Evolutionary conservation across 2,888 invertebrate genomes (phyloP).

Genomic region (Nezara viridula): DNA sequence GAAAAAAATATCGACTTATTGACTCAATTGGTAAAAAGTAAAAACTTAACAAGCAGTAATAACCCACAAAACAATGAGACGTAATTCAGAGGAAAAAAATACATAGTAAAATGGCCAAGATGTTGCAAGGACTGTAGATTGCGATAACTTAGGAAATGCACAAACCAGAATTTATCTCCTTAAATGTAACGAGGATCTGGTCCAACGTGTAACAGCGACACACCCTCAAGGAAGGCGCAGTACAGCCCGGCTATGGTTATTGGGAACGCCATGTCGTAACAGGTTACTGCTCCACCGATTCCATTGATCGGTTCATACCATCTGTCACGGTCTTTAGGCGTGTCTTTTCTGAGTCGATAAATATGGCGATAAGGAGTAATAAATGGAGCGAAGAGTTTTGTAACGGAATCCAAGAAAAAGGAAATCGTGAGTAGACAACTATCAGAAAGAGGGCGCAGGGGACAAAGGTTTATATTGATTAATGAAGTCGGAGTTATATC

Average conservation of each 20-base stretch:
- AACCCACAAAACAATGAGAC: too few relatives aligned
- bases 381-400: neutral
- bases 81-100: too few relatives aligned
- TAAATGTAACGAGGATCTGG: neutral
- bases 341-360: neutral
- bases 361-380: neutral
- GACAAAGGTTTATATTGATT: too few relatives aligned
- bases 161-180: neutral
- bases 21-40: too few relatives aligned
- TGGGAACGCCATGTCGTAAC: neutral
- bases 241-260: neutral
- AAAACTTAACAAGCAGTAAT: too few relatives aligned
- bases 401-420: neutral
- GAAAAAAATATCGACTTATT: too few relatives aligned
- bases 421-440: neutral
- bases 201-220: neutral
- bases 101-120: neutral
- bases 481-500: too few relatives aligned
- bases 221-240: neutral
- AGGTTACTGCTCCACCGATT: constrained; percentile 12
- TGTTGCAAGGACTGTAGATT: neutral
- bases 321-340: constrained; percentile 18
- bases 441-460: neutral
- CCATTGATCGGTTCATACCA: neutral
- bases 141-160: neutral